phyloP scores from a whole-genome alignment of 2,797 vertebrate genomes.

The Danio tinwini region DNA sequence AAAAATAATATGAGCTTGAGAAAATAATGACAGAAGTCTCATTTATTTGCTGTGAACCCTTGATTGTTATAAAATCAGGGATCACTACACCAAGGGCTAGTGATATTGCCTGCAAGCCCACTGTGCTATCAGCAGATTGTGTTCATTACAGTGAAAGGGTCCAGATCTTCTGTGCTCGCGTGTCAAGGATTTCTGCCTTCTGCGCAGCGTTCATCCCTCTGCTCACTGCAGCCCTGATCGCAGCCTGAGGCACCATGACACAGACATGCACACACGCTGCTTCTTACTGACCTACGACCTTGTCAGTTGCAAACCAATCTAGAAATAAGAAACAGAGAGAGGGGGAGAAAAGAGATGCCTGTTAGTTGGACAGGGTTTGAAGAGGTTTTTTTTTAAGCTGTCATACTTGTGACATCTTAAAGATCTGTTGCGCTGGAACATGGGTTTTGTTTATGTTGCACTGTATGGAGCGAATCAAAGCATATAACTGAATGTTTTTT shows the following conservation, averaged over 20 bases:
- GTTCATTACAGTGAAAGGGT: constrained; percentile 43
- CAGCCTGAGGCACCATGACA: constrained; percentile 46
- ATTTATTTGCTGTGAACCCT: background rate
- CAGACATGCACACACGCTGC: constrained; percentile 35
- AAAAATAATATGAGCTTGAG: background rate
- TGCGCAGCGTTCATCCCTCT: constrained; percentile 22
- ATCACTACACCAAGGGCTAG: background rate
- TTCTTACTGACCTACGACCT: constrained; percentile 55
- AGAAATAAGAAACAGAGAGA: constrained; percentile 24
- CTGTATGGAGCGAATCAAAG: constrained; percentile 30
- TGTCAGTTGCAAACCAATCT: constrained; percentile 56
- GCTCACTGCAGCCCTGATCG: constrained; percentile 39
- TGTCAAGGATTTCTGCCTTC: constrained; percentile 35
- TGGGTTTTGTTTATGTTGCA: constrained; percentile 30
- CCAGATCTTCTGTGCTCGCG: constrained; percentile 29
- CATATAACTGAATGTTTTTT: constrained; percentile 49
- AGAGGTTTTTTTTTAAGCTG: background rate
- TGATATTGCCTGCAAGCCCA: background rate
- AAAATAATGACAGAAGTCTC: background rate
- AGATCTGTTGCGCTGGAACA: background rate
- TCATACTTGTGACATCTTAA: constrained; percentile 19
- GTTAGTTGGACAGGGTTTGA: constrained; percentile 25
- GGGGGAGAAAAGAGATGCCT: background rate
- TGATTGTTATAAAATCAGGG: constrained; percentile 4
- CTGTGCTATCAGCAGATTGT: constrained; percentile 17